Conservation (phyloP, 1,140 invertebrate genomes). For the Chlorops oryzae region DNA sequence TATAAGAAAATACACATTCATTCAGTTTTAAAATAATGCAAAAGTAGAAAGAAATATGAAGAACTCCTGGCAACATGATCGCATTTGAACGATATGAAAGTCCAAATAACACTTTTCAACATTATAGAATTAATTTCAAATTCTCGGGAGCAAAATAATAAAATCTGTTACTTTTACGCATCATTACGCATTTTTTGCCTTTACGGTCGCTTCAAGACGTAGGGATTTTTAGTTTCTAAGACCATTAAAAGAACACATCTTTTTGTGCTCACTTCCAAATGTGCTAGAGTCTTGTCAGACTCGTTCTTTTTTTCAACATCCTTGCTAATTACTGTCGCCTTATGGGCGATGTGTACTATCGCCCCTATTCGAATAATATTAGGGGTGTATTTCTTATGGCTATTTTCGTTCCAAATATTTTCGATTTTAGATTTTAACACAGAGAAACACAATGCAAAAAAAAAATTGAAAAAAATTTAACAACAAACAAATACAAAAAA, state of each 20-base stretch:
- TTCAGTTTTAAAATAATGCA: conserved; percentile 15
- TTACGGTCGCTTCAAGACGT: no score
- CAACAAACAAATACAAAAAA: conserved; percentile 5
- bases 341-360: neutral
- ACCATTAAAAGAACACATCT: conserved; percentile 19
- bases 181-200: no score
- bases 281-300: no score
- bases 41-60: conserved; percentile 13
- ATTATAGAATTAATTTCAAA: no score
- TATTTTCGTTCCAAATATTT: neutral
- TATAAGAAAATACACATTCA: conserved; percentile 17
- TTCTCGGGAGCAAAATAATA: no score
- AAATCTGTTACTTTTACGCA: no score
- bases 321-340: conserved; percentile 12
- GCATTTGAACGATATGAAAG: no score
- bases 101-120: no score
- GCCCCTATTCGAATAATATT: neutral
- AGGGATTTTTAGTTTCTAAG: conserved; percentile 17
- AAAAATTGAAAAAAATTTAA: conserved; percentile 12
- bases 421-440: neutral
- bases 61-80: no score
- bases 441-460: conserved; percentile 15
- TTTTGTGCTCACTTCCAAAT: conserved; percentile 16
- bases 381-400: no score
- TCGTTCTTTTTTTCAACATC: conserved; percentile 15